A percentile compares a stretch with the other conserved stretches of the same genome.
These are phyloP conservation scores for Oscheius sp. DNA, from an alignment of 2,888 invertebrate species.

Conservation along the genomic window DNA sequence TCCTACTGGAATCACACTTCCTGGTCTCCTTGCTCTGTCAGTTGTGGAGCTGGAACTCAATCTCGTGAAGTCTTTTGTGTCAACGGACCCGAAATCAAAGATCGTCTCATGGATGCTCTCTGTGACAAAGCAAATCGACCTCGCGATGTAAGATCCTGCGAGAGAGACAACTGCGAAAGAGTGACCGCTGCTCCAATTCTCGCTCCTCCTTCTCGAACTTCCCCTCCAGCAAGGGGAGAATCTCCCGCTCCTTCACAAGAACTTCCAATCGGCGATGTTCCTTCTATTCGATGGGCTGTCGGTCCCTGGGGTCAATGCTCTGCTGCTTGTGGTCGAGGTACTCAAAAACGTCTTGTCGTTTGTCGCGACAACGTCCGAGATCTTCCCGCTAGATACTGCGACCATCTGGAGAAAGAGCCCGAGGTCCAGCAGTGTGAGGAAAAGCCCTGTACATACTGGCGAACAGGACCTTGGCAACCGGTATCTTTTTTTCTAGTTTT, in stretches of 20 bases:
- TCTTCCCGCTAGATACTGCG: conserved; percentile 60
- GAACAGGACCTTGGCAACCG: conserved; percentile 54
- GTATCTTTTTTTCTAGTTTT: conserved; percentile 39
- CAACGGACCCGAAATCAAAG: conserved; percentile 39
- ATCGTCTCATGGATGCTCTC: conserved; percentile 36
- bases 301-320: conserved; percentile 70
- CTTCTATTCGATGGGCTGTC: conserved; percentile 60
- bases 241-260: no score
- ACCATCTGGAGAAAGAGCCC: conserved; percentile 55
- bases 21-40: conserved; percentile 71
- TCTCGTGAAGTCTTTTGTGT: conserved; percentile 76
- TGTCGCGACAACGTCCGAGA: conserved; percentile 61
- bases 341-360: conserved; percentile 67
- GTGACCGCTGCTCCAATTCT: conserved; percentile 33
- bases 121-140: conserved; percentile 49
- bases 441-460: conserved; percentile 62
- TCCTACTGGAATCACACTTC: conserved; percentile 56
- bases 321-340: conserved; percentile 71
- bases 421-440: conserved; percentile 49
- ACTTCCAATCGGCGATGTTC: conserved; percentile 44
- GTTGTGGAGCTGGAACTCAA: conserved; percentile 78
- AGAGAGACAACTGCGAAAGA: conserved; percentile 48
- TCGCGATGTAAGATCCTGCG: conserved; percentile 48
- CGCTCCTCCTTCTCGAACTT: no score
- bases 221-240: no score